Conservation (phyloP, 1,140 invertebrate species). For the Aphelenchoides fujianensis region DNA sequence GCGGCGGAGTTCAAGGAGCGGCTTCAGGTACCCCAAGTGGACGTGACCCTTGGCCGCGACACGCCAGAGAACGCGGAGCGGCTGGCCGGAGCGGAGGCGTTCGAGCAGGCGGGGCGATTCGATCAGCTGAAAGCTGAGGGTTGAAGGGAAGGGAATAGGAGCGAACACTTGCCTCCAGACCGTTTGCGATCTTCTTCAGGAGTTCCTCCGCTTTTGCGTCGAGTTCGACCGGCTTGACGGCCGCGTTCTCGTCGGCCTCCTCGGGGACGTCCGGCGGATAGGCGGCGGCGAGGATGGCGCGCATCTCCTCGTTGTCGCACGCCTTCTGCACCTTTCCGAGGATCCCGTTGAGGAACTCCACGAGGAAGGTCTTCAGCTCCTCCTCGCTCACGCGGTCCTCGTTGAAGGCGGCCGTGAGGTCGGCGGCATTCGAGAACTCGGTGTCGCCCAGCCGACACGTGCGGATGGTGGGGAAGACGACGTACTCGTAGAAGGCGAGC, state of each 20-base stretch:
- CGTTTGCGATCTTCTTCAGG: not conserved
- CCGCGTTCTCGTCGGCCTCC: conserved; percentile 5
- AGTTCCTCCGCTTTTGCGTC: conserved; percentile 21
- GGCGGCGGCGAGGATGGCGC: conserved; percentile 46
- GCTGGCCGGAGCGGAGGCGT: not conserved
- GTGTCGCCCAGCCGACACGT: not conserved
- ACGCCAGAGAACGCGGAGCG: conserved; percentile 44
- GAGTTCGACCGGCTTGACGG: conserved; percentile 13
- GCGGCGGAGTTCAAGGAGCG: conserved; percentile 39
- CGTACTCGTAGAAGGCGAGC: conserved; percentile 88
- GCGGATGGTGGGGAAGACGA: conserved; percentile 77
- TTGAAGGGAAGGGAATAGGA: conserved; percentile 17
- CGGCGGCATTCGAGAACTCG: not conserved
- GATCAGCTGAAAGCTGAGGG: conserved; percentile 13
- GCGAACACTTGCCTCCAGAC: conserved; percentile 10
- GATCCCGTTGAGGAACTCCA: conserved; percentile 50
- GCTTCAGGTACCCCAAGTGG: conserved; percentile 49
- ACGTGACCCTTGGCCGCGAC: conserved; percentile 52
- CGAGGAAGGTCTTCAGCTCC: conserved; percentile 42
- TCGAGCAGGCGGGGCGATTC: conserved; percentile 13
- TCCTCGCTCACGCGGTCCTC: conserved; percentile 30
- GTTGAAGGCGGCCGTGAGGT: conserved; percentile 21
- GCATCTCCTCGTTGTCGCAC: conserved; percentile 45
- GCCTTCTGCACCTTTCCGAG: conserved; percentile 44
- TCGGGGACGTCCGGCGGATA: conserved; percentile 28